Conservation (phyloP, 1,140 invertebrate species). For the Drosophila sproati region DNA sequence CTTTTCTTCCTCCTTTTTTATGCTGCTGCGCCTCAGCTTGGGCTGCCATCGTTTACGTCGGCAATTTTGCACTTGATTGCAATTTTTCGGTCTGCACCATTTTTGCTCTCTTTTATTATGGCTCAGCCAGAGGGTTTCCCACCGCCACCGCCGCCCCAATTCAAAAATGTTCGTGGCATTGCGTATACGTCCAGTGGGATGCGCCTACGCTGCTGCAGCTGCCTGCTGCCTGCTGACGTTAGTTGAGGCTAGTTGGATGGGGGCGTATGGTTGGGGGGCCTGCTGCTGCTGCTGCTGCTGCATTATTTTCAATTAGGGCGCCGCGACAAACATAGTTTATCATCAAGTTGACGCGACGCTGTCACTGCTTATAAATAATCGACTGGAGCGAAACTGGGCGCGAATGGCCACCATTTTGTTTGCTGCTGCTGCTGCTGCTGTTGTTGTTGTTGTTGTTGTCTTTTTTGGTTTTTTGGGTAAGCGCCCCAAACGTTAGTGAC, state of each 20-base stretch:
- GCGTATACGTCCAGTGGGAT: constrained; percentile 77
- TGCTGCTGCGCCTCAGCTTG: neutral
- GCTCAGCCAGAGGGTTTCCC: neutral
- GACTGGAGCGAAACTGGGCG: constrained; percentile 58
- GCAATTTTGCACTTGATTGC: constrained; percentile 84
- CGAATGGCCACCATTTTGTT: constrained; percentile 69
- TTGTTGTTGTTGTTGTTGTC: neutral
- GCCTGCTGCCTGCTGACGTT: constrained; percentile 6
- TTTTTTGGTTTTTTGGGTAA: neutral
- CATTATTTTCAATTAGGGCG: constrained; percentile 82
- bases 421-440: neutral
- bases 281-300: constrained; percentile 2
- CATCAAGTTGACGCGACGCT: constrained; percentile 81
- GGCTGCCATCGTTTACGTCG: constrained; percentile 76
- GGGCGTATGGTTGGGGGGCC: neutral
- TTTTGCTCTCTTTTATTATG: constrained; percentile 45
- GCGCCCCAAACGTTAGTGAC: constrained; percentile 51
- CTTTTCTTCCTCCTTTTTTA: constrained; percentile 22
- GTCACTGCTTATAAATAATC: constrained; percentile 83
- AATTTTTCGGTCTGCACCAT: constrained; percentile 81
- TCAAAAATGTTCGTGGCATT: constrained; percentile 52
- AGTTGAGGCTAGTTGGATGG: neutral
- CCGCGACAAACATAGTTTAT: constrained; percentile 82
- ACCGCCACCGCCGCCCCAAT: constrained; percentile 1
- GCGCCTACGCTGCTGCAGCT: constrained; percentile 33